Conservation (phyloP, 2,113 vertebrate species). For the Hymenochirus boettgeri region DNA sequence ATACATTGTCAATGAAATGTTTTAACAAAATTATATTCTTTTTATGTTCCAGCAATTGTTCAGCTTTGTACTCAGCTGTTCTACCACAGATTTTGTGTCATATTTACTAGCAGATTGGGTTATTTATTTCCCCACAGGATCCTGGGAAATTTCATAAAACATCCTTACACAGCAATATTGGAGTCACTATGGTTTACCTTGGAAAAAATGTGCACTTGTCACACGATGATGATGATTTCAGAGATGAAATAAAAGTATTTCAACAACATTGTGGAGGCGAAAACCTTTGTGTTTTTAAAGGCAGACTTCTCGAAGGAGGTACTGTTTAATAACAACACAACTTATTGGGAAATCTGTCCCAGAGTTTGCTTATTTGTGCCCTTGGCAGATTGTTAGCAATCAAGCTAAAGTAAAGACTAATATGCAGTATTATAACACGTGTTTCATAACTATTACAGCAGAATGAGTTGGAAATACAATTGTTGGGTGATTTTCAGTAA, state of each 20-base stretch:
- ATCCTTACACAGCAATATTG: conserved; percentile 65
- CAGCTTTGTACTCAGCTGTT: conserved; percentile 4
- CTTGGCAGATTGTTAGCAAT: not conserved
- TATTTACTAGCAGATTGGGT: conserved; percentile 11
- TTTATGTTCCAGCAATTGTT: too few relatives aligned
- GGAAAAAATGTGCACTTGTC: conserved; percentile 78
- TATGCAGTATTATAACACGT: too few relatives aligned
- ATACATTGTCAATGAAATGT: not conserved
- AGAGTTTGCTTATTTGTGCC: not conserved
- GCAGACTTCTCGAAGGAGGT: conserved; percentile 82
- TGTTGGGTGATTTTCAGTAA: too few relatives aligned
- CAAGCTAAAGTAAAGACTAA: too few relatives aligned
- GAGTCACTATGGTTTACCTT: conserved; percentile 79
- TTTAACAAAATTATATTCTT: not conserved
- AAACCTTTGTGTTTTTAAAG: conserved; percentile 88
- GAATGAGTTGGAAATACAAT: too few relatives aligned
- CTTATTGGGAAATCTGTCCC: not conserved
- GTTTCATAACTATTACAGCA: too few relatives aligned
- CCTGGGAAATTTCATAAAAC: conserved; percentile 60
- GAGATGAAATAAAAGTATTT: conserved; percentile 83
- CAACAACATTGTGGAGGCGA: conserved; percentile 95
- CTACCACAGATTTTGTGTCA: not conserved
- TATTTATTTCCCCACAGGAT: conserved; percentile 58
- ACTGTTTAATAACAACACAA: conserved; percentile 33
- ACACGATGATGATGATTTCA: conserved; percentile 56